phyloP scores from a whole-genome alignment of 2,113 vertebrate species.

The Anoplopoma fimbria region DNA sequence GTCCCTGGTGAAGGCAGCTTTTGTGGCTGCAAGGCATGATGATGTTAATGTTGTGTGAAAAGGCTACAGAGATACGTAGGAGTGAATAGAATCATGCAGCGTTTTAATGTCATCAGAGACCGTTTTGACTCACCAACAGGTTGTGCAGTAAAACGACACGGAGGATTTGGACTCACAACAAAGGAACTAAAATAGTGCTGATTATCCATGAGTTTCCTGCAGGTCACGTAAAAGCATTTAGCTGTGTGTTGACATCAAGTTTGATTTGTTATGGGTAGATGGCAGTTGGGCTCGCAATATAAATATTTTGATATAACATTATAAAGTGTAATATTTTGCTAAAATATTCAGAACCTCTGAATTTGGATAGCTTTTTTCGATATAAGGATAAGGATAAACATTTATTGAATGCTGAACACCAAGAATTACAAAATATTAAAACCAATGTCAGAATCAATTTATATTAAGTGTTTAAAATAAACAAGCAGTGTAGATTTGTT shows the following conservation, averaged over 20 bases:
- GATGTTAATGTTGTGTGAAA: conserved; percentile 77
- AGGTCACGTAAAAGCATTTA: not conserved
- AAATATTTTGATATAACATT: not conserved
- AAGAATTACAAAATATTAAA: not conserved
- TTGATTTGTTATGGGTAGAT: not conserved
- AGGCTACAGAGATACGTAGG: conserved; percentile 52
- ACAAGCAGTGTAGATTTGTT: not conserved
- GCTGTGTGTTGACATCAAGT: not conserved
- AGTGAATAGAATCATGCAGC: conserved; percentile 29
- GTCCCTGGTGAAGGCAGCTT: conserved; percentile 42
- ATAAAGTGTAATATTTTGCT: not conserved
- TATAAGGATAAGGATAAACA: not conserved
- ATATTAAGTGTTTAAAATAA: not conserved
- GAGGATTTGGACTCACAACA: not conserved
- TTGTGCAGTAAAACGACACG: conserved; percentile 30
- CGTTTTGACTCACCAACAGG: conserved; percentile 52
- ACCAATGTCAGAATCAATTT: not conserved
- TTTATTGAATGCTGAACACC: not conserved
- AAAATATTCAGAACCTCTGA: not conserved
- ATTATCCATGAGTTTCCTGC: not conserved
- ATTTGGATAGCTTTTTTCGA: not conserved
- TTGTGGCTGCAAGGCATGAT: conserved; percentile 37
- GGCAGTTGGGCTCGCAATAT: not conserved
- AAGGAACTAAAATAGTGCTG: not conserved
- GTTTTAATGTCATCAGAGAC: conserved; percentile 54